A percentile compares a stretch with the other conserved stretches of the same genome.
phyloP scores from a whole-genome alignment of 35 echinoderm and acorn worm species.

The Patiria miniata region DNA sequence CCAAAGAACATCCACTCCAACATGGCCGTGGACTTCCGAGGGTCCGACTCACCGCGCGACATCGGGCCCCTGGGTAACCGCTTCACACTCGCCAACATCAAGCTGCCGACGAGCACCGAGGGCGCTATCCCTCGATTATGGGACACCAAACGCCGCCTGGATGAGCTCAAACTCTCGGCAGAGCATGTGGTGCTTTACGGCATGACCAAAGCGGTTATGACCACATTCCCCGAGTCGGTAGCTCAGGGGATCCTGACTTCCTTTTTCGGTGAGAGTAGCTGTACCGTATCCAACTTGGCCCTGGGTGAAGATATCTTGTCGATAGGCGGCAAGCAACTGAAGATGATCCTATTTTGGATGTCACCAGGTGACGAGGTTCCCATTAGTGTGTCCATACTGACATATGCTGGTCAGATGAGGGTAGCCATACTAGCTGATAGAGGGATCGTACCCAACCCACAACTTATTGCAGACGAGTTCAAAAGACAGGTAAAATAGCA shows the following conservation, averaged over 20 bases:
- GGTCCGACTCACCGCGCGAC: not conserved
- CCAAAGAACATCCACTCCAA: conserved; percentile 48
- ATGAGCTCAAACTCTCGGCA: conserved; percentile 52
- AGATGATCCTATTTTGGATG: conserved; percentile 50
- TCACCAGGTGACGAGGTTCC: conserved; percentile 48
- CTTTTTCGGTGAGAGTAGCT: conserved; percentile 40
- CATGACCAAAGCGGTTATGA: conserved; percentile 30
- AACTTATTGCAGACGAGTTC: conserved; percentile 37
- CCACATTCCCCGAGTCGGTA: conserved; percentile 31
- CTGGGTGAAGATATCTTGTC: conserved; percentile 22
- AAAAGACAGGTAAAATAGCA: conserved; percentile 27
- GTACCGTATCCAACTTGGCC: conserved; percentile 52
- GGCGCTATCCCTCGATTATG: conserved; percentile 61
- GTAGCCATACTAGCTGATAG: conserved; percentile 41
- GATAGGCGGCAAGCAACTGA: conserved; percentile 24
- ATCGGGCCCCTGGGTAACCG: conserved; percentile 27
- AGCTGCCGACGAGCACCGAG: conserved; percentile 54
- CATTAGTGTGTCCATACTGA: conserved; percentile 55
- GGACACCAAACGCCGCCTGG: conserved; percentile 48
- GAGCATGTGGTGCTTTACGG: conserved; percentile 51
- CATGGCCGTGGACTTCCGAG: conserved; percentile 49
- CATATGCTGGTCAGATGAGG: conserved; percentile 56
- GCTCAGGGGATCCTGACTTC: conserved; percentile 23
- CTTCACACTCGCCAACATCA: conserved; percentile 25
- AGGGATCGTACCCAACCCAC: conserved; percentile 46